Percentiles rank a stretch among this genome's conserved stretches.
These are phyloP conservation scores for Patella depressa DNA, from an alignment of 2,888 invertebrate species.

Conservation along the genomic window DNA sequence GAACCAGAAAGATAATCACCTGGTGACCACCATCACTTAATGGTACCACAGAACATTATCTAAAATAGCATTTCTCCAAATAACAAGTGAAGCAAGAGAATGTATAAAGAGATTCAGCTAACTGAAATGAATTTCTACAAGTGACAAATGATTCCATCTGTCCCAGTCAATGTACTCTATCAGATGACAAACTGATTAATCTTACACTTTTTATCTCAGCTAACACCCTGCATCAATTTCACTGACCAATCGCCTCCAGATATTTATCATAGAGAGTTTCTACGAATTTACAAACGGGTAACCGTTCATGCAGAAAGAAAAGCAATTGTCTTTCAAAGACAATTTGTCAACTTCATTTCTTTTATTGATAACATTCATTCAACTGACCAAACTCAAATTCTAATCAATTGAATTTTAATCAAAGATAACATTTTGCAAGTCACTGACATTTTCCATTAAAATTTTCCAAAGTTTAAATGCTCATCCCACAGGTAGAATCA, in stretches of 20 bases:
- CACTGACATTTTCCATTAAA: not conserved
- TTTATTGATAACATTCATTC: not conserved
- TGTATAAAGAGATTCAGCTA: not conserved
- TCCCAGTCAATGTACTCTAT: not conserved
- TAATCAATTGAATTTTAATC: not conserved
- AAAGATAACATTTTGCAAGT: not conserved
- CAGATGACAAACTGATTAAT: slow-evolving; percentile 1
- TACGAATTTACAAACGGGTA: not conserved
- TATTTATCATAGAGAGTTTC: slow-evolving; percentile 1
- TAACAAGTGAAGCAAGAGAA: not conserved
- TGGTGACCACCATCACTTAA: not conserved
- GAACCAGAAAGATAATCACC: not conserved
- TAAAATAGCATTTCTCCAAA: no score
- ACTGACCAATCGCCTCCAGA: not conserved
- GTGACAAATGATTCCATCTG: slow-evolving; percentile 10
- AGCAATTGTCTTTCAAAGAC: slow-evolving; percentile 6
- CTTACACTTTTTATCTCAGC: not conserved
- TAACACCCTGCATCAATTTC: not conserved
- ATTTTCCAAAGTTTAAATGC: not conserved
- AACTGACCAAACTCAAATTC: not conserved
- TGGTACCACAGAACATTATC: not conserved
- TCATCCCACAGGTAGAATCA: not conserved
- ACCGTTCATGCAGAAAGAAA: not conserved
- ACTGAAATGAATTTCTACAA: not conserved
- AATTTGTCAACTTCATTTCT: slow-evolving; percentile 8